A percentile compares a stretch with the other conserved stretches of the same genome.
Evolutionary conservation across 1,140 invertebrate genomes (phyloP).

Genomic region (Bombus superbus): DNA sequence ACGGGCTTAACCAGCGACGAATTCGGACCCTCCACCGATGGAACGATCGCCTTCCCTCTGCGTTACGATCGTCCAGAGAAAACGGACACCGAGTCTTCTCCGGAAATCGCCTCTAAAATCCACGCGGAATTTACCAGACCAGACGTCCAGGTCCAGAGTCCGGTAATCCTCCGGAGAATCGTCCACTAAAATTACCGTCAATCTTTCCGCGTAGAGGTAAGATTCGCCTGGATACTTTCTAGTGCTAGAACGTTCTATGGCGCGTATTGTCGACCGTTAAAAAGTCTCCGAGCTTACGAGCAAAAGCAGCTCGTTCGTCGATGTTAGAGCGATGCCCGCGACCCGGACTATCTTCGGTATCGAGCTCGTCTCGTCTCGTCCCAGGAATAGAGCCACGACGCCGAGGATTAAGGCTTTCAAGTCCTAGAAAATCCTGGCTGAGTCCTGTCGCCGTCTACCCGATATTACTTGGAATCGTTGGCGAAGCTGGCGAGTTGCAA

Average conservation of each 20-base stretch:
- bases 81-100: not conserved
- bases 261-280: constrained; percentile 25
- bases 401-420: constrained; percentile 37
- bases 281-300: not conserved
- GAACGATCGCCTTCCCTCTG: not conserved
- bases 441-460: constrained; percentile 19
- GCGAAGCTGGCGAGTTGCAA: not conserved
- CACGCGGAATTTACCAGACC: not conserved
- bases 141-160: no score
- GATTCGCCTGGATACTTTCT: not conserved
- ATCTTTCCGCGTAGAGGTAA: not conserved
- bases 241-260: not conserved
- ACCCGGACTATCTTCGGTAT: constrained; percentile 34
- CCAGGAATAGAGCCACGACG: not conserved
- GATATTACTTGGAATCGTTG: constrained; percentile 26
- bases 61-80: not conserved
- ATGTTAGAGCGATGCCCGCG: not conserved
- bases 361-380: constrained; percentile 2
- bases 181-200: constrained; percentile 5
- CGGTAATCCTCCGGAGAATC: not conserved
- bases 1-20: not conserved
- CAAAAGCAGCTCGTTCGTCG: not conserved
- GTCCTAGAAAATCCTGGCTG: constrained; percentile 34
- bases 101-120: not conserved
- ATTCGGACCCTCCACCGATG: not conserved